Percentiles rank a stretch among this genome's conserved stretches.
Evolutionary conservation across 1,140 invertebrate genomes (phyloP).

Genomic region (Zophobas atratus): DNA sequence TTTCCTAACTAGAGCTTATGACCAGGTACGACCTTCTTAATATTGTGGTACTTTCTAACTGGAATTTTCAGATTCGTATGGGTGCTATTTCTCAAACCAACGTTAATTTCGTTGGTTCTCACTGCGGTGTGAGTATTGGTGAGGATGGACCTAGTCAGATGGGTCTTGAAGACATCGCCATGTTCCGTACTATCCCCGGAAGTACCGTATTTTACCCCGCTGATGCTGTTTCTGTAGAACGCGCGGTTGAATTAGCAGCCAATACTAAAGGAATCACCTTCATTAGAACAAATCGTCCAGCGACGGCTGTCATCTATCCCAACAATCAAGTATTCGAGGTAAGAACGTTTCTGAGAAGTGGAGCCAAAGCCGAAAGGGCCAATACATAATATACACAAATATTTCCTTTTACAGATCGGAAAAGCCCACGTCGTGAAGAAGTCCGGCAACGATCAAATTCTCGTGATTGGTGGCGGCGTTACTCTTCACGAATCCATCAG

Average conservation of each 20-base stretch:
- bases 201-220: constrained; percentile 97
- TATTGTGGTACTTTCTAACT: not conserved
- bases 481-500: constrained; percentile 93
- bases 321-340: constrained; percentile 89
- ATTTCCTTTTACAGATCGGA: constrained; percentile 72
- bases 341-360: too few species aligned
- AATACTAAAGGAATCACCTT: constrained; percentile 97
- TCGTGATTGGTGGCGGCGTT: constrained; percentile 93
- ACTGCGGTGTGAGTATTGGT: constrained; percentile 96
- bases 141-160: constrained; percentile 99
- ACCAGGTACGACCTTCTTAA: constrained; percentile 78
- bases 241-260: constrained; percentile 95
- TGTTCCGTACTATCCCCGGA: constrained; percentile 95
- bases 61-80: constrained; percentile 89
- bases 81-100: constrained; percentile 99
- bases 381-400: too few species aligned
- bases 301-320: constrained; percentile 89
- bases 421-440: constrained; percentile 86
- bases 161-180: constrained; percentile 97
- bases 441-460: constrained; percentile 81
- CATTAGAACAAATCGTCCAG: constrained; percentile 95
- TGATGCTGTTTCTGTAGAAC: constrained; percentile 95
- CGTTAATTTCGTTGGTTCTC: constrained; percentile 95
- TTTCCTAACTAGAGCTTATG: constrained; percentile 97
- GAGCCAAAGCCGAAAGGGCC: too few species aligned